A percentile compares a stretch with the other conserved stretches of the same genome.
phyloP scores from a whole-genome alignment of 2,888 invertebrate genomes.

The Cephus nigrinus region DNA sequence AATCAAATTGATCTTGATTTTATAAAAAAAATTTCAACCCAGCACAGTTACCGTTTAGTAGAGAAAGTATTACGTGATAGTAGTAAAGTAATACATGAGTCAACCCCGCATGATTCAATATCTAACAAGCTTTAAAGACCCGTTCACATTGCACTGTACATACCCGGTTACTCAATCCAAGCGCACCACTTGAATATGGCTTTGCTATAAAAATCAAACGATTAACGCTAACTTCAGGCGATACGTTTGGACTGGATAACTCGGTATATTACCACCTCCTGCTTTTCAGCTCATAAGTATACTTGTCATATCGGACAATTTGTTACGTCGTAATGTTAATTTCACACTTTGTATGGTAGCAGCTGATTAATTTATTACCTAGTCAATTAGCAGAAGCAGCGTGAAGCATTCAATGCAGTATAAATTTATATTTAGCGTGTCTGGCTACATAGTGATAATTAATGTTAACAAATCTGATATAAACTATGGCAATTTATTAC shows the following conservation, averaged over 20 bases:
- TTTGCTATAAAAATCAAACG: too few relatives aligned
- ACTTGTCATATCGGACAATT: neutral
- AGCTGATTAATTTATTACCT: neutral
- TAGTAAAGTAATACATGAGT: neutral
- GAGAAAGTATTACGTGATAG: neutral
- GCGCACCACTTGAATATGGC: too few relatives aligned
- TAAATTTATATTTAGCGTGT: too few relatives aligned
- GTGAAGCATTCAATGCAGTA: neutral
- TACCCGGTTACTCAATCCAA: neutral
- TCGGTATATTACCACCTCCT: neutral
- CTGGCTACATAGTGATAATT: too few relatives aligned
- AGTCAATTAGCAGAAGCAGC: neutral
- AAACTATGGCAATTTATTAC: neutral
- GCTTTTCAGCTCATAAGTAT: neutral
- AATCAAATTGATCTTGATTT: too few relatives aligned
- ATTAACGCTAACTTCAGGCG: too few relatives aligned
- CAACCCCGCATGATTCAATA: neutral
- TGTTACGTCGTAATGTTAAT: neutral
- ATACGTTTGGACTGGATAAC: too few relatives aligned
- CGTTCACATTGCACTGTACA: neutral
- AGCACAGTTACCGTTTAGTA: neutral
- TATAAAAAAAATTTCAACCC: neutral
- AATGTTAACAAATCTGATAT: too few relatives aligned
- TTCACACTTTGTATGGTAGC: neutral
- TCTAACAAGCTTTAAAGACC: neutral